These are phyloP conservation scores for Austrofundulus limnaeus DNA, from an alignment of 2,113 vertebrate species.

Conservation along the genomic window DNA sequence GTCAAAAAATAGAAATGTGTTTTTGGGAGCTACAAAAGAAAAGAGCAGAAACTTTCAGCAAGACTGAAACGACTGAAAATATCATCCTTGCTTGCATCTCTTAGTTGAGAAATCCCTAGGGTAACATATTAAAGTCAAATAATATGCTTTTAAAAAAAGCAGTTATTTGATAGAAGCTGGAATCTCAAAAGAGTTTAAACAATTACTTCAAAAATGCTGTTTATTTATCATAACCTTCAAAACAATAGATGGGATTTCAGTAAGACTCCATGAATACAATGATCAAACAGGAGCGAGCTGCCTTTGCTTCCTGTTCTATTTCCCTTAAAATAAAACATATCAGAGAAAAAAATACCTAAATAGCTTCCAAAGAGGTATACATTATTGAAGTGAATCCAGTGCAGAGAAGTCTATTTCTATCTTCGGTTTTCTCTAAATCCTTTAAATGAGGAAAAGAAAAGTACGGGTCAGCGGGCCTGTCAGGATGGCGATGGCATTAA, in stretches of 20 bases:
- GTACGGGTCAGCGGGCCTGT: slow-evolving; percentile 39
- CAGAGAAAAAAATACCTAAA: slow-evolving; percentile 63
- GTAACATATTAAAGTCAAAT: slow-evolving; percentile 28
- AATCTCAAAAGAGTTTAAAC: background rate
- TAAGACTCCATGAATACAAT: slow-evolving; percentile 27
- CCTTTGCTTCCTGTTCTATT: slow-evolving; percentile 14
- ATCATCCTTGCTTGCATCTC: slow-evolving; percentile 3
- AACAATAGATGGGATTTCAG: slow-evolving; percentile 1
- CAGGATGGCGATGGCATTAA: slow-evolving; percentile 39
- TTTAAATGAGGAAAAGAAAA: slow-evolving; percentile 45
- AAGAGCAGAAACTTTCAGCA: slow-evolving; percentile 28
- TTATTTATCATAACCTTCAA: too few relatives aligned
- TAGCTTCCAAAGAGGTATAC: slow-evolving; percentile 59
- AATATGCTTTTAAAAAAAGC: slow-evolving; percentile 17
- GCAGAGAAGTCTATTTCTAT: slow-evolving; percentile 53
- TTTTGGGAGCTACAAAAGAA: slow-evolving; percentile 29
- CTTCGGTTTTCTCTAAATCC: slow-evolving; percentile 40
- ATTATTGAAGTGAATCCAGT: slow-evolving; percentile 66
- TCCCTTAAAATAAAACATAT: slow-evolving; percentile 25
- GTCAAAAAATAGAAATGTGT: slow-evolving; percentile 48
- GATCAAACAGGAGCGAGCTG: slow-evolving; percentile 34
- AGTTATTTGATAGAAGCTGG: background rate
- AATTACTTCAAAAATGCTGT: background rate
- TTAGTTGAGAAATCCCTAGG: slow-evolving; percentile 22
- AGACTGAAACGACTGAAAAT: background rate